Conservation (phyloP, 2,797 vertebrate genomes). For the Enteromius unitaeniatus region DNA sequence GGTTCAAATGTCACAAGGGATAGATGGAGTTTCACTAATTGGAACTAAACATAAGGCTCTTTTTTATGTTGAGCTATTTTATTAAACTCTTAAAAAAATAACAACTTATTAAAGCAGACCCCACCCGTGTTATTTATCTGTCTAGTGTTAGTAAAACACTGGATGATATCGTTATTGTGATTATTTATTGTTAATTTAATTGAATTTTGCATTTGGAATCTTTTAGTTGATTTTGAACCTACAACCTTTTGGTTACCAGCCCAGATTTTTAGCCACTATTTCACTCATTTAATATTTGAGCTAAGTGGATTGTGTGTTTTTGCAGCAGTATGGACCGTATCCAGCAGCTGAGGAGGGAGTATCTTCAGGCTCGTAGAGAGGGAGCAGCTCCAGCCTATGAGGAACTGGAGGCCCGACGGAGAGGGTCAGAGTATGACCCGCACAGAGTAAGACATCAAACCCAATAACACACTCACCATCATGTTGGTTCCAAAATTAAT, state of each 20-base stretch:
- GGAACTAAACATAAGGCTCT: background rate
- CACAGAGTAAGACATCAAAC: constrained; percentile 82
- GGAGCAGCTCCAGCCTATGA: constrained; percentile 85
- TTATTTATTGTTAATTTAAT: background rate
- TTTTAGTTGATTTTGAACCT: background rate
- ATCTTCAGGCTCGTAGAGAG: constrained; percentile 90
- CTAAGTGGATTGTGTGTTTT: constrained; percentile 24
- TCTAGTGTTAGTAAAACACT: background rate
- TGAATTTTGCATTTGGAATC: background rate
- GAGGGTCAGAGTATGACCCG: constrained; percentile 80
- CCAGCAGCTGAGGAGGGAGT: constrained; percentile 92
- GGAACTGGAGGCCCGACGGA: constrained; percentile 79
- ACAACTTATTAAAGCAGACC: background rate
- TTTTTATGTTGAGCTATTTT: background rate
- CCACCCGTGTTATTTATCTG: background rate
- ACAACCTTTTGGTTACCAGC: background rate
- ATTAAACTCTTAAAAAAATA: background rate
- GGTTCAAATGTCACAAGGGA: constrained; percentile 12
- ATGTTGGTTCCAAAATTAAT: background rate
- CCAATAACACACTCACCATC: background rate
- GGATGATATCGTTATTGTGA: background rate
- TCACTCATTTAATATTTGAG: constrained; percentile 35
- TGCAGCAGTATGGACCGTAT: constrained; percentile 86
- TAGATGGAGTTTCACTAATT: constrained; percentile 10
- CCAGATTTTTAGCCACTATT: background rate